phyloP scores from a whole-genome alignment of 1,140 invertebrate species.

The Camponotus pennsylvanicus region DNA sequence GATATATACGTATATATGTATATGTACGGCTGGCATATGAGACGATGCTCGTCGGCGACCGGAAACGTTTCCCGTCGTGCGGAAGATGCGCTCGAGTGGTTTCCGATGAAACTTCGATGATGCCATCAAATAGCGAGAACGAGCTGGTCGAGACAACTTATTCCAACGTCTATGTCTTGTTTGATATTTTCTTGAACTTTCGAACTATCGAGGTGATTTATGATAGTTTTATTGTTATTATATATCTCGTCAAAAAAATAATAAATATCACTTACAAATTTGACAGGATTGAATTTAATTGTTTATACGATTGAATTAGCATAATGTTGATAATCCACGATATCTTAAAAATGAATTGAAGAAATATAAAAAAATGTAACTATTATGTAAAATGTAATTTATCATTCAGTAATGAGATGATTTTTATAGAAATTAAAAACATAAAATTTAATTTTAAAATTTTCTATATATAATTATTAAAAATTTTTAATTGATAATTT shows the following conservation, averaged over 20 bases:
- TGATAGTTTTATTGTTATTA: not conserved
- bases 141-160: slow-evolving; percentile 26
- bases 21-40: slow-evolving; percentile 34
- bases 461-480: not conserved
- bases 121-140: slow-evolving; percentile 30
- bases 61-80: slow-evolving; percentile 39
- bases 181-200: not conserved
- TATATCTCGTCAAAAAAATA: not conserved
- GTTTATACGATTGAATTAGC: not conserved
- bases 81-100: slow-evolving; percentile 43
- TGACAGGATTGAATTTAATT: not conserved
- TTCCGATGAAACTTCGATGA: slow-evolving; percentile 51
- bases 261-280: not conserved
- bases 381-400: not conserved
- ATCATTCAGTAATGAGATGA: not conserved
- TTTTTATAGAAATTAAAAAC: not conserved
- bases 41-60: slow-evolving; percentile 25
- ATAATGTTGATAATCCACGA: not conserved
- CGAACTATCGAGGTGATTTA: not conserved
- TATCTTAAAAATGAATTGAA: not conserved
- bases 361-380: not conserved
- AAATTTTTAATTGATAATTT: not conserved
- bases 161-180: not conserved
- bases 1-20: slow-evolving; percentile 55
- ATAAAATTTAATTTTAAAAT: not conserved